Evolutionary conservation across 2,797 vertebrate species (phyloP), one percentile per base, ranked within the genome.

Genomic region (Danio choprae): DNA sequence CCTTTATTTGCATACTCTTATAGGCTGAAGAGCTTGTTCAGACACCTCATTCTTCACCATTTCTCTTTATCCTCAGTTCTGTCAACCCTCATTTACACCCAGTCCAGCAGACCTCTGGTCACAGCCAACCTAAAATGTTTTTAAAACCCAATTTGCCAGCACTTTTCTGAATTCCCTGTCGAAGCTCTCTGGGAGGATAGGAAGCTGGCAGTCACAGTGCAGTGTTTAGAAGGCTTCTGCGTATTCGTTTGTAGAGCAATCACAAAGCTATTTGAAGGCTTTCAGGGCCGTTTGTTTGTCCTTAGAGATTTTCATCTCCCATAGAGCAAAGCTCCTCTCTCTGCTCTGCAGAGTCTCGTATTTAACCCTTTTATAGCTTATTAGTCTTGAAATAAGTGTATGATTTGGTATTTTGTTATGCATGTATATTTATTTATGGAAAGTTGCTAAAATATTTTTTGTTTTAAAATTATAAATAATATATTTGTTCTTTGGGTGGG

Each of bases 11-110:
- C 65, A 29, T 62, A 56, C 63, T 59, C 48, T 79, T 51, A 15
- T 55, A 81, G 7, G 18, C 70, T 68, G 40, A 59, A 80, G 70
- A 80, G 55, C 51, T 77, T 79, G 64, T 75, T 84, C 69, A 77
- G 59, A 56, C 67, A 10, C 68, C 67, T 73, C 83, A 86, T 84
- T 72, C 55, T 69, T 60, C 44, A 40, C 62, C 64, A 78, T 82
- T 72, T 56, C 70, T 84, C 46, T 58, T 85, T 81, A 81, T 83
- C 71, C 71, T 86, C 53, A 76, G 74, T 81, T 86, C 75, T 84
- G 78, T 85, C 82, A 81, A 81, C 77, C 65, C 63, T 81, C 83
- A 85, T 86, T 79, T 81, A 79, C 55, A 78, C 59, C 48, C 69
- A 46, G 58, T 16, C 62, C 65, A 67, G 68, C 76, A 69, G 74